Evolutionary conservation across 2,888 invertebrate species (phyloP), one percentile per base, ranked within the genome.

Genomic region (Furcula furcula): DNA sequence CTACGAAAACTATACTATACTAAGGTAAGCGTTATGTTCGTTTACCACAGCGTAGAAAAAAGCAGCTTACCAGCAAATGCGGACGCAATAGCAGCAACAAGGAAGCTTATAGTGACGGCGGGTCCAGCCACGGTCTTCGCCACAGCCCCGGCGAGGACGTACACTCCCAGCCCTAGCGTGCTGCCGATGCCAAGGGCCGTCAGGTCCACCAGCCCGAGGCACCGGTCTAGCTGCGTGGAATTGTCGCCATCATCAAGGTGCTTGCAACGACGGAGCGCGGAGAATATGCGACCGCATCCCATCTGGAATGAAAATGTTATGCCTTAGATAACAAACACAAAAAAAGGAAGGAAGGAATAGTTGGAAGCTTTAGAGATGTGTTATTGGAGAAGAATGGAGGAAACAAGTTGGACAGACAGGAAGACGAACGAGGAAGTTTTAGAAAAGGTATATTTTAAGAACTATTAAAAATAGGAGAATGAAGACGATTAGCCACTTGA

Each of bases 161-260:
- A 98, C 7, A 98, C 97, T 0, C 98, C 98, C 15, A 98, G 91
- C 0, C 98, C 98, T 7, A 98, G 91, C 0, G 97, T 97, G 44
- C 95, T 93, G 40, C 97, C 97, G 19, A 97, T 94, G 0, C 94
- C 98, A 14, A 98, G 86, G 0, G 95, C 94, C 0, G 97, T 97
- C 31, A 98, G 89, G 81, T 98, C 98, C 16, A 96, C 58, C 0
- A 97, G 90, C 1, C 93, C 93, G 23, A 98, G 90, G 32, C 96
- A 95, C 34, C 98, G 71, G 0, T 87, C 78, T 46, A 92, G 73
- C 36, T 79, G 81, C 1, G 90, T 85, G 0, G 71, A 60, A 0
- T 59, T 81, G 35, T 79, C 64, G 0, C 77, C 80, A 7, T 84
- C 86, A 1, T 81, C 65, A 1, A 86, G 54, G 33, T 78, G 85